A percentile compares a stretch with the other conserved stretches of the same genome.
Evolutionary conservation across 2,888 invertebrate genomes (phyloP).

Genomic region (Lagria hirta): DNA sequence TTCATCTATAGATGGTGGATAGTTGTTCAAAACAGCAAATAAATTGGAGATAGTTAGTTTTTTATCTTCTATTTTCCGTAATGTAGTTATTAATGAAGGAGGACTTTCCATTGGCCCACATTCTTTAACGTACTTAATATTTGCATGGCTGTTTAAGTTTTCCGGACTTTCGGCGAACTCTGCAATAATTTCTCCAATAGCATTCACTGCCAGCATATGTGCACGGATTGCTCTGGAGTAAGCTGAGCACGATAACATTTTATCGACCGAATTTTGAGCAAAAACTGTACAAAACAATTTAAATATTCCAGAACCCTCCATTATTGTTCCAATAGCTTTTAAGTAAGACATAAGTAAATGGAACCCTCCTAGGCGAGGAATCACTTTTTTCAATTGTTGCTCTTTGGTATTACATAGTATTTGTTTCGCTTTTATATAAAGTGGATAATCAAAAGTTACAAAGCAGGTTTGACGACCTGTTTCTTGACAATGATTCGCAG

Average conservation of each 20-base stretch:
- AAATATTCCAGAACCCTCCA: constrained; percentile 47
- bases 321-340: constrained; percentile 45
- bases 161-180: neutral
- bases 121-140: constrained; percentile 1
- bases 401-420: constrained; percentile 28
- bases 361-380: constrained; percentile 35
- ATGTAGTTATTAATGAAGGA: no score
- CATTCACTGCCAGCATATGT: constrained; percentile 3
- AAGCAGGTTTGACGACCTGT: constrained; percentile 4
- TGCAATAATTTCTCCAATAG: constrained; percentile 1
- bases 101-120: no score
- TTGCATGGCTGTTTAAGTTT: constrained; percentile 5
- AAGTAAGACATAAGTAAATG: constrained; percentile 45
- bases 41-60: no score
- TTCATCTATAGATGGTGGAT: no score
- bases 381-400: constrained; percentile 37
- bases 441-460: constrained; percentile 29
- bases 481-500: constrained; percentile 3
- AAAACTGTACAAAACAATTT: constrained; percentile 38
- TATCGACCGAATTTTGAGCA: constrained; percentile 34
- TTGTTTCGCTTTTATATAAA: constrained; percentile 38
- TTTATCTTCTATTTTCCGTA: no score
- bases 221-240: constrained; percentile 34
- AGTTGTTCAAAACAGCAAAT: no score
- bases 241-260: constrained; percentile 35